Base-by-base conservation (phyloP, 2,113 vertebrate genomes). In the Phycodurus eques region DNA sequence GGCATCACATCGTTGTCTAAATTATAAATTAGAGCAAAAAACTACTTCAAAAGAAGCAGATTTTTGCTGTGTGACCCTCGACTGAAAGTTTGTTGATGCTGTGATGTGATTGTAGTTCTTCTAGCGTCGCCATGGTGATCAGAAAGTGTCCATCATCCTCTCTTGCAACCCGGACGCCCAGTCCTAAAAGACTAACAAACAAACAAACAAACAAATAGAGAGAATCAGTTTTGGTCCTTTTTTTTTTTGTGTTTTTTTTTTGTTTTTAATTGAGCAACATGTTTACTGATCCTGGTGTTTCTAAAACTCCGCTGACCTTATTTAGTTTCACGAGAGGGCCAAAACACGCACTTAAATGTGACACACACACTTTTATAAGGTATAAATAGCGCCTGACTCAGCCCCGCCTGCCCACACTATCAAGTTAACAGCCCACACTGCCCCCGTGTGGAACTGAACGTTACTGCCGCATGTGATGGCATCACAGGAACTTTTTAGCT, bases 371-470 rank as follows among this genome's bases (percentile, higher is more conserved):
- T 67, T 22, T 20, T 59, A 46, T 61, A 71, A 51, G 64, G 64
- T 69, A 59, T 80, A 86, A 88, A 88, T 86, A 86, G 80, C 68
- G 39, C 72, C 83, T 88, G 85, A 83, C 77, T 90, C 85, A 84
- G 67, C 27, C 70, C 46, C 31, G 68, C 51, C 70, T 74, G 70
- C 79, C 70, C 84, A 70, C 60, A 84, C 68, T 72, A 68, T n/a
- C 67, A 8, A 5, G 33, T 54, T 10, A 4, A 2, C 27, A 4
- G 60, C 35, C 15, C 47, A 80, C 80, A 86, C 72, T 80, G 91
- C 64, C 90, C 20, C 80, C 88, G 0, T 76, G 89, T 91, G 92
- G 88, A 9, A 22, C 67, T 8, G 6, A 62, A 1, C 1, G 2
- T 8, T 42, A 31, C 11, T 39, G 87, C 73, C 86, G 71, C 83